Percentiles rank a stretch among this genome's conserved stretches.
These are phyloP conservation scores for Axinella damicornis DNA, from an alignment of 37 sponge, comb jelly and placozoan species.

Conservation along the genomic window DNA sequence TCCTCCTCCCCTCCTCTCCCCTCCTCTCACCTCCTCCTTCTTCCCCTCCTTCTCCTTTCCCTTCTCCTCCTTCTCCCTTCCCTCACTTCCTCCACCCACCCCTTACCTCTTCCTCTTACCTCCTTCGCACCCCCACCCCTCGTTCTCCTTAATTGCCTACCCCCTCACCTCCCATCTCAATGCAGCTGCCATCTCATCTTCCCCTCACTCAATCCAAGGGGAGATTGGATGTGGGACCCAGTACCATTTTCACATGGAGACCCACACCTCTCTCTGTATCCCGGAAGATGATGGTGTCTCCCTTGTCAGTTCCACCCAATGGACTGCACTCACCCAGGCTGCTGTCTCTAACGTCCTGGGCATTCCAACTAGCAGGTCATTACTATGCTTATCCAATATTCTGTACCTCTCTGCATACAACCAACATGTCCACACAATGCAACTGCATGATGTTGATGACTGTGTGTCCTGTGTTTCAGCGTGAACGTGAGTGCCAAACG, in stretches of 20 bases:
- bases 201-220: constrained; percentile 63
- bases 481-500: constrained; percentile 77
- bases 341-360: constrained; percentile 71
- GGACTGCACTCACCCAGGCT: constrained; percentile 48
- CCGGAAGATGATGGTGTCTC: constrained; percentile 75
- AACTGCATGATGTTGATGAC: neutral
- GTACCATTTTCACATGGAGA: constrained; percentile 81
- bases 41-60: neutral
- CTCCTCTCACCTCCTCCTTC: constrained; percentile 7
- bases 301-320: constrained; percentile 70
- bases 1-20: neutral
- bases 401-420: neutral
- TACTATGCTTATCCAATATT: neutral
- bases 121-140: too few relatives aligned
- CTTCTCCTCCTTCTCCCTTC: neutral
- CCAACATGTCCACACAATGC: neutral
- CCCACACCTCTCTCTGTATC: constrained; percentile 58
- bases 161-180: constrained; percentile 6
- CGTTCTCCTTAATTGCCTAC: too few relatives aligned
- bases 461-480: constrained; percentile 10
- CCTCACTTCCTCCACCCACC: too few relatives aligned
- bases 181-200: constrained; percentile 65
- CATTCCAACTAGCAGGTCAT: constrained; percentile 43
- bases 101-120: too few relatives aligned
- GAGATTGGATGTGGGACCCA: constrained; percentile 71